phyloP scores from a whole-genome alignment of 2,888 invertebrate species.

The Noctua comes region DNA sequence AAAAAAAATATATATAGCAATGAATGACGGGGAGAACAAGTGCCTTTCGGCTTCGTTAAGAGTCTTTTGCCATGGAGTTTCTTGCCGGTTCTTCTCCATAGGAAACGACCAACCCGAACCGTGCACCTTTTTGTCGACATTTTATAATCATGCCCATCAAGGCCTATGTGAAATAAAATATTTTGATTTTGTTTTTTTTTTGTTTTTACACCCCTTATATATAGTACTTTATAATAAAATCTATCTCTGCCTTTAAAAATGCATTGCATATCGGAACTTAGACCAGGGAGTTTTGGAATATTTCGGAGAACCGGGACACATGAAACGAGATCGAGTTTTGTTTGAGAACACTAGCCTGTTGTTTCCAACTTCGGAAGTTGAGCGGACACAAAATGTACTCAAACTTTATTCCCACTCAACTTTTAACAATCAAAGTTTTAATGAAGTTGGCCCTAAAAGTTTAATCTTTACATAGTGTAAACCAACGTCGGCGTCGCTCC shows the following conservation, averaged over 20 bases:
- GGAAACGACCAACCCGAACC: too few relatives aligned
- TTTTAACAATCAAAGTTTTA: slow-evolving; percentile 23
- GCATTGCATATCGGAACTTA: background rate
- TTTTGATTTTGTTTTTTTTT: too few relatives aligned
- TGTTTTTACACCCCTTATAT: too few relatives aligned
- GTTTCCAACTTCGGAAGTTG: background rate
- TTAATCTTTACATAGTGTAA: background rate
- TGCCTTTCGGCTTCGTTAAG: too few relatives aligned
- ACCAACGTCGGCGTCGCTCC: too few relatives aligned
- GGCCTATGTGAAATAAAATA: too few relatives aligned
- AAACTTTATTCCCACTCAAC: slow-evolving; percentile 2
- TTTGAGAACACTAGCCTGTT: slow-evolving; percentile 23
- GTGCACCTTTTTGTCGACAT: too few relatives aligned
- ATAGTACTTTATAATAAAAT: background rate
- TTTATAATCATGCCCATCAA: too few relatives aligned
- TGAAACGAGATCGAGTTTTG: slow-evolving; percentile 8
- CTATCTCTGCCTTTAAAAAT: background rate
- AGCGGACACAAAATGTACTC: background rate
- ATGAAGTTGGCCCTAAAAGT: background rate
- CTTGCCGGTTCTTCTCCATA: too few relatives aligned
- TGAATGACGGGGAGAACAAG: too few relatives aligned
- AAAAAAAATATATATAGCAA: too few relatives aligned
- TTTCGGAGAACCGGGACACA: background rate
- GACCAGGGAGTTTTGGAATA: background rate
- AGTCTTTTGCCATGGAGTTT: too few relatives aligned